Conservation (phyloP, 2,797 vertebrate genomes). For the Sebastes minor region DNA sequence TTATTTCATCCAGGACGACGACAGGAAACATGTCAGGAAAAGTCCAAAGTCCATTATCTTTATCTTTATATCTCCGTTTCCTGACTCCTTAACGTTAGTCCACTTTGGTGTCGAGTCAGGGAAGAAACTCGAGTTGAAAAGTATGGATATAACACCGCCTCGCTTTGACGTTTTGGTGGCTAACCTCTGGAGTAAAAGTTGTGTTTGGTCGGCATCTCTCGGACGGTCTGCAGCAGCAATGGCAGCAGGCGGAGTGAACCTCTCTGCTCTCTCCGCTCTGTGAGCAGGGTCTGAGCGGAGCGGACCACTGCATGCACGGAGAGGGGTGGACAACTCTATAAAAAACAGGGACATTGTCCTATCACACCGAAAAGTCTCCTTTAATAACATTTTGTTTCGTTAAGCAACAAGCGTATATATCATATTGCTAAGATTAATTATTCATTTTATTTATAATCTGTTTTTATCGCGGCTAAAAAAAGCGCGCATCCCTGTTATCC, state of each 20-base stretch:
- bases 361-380: fast-evolving
- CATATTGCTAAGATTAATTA: fast-evolving
- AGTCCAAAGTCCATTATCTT: constrained; percentile 86
- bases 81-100: constrained; percentile 45
- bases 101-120: constrained; percentile 50
- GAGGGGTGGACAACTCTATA: constrained; percentile 28
- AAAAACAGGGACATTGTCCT: constrained; percentile 27
- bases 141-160: constrained; percentile 12
- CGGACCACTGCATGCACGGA: constrained; percentile 63
- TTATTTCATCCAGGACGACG: constrained; percentile 78
- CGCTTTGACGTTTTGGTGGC: constrained; percentile 34
- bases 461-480: neutral
- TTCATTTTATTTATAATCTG: fast-evolving
- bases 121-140: constrained; percentile 22
- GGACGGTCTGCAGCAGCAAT: constrained; percentile 65
- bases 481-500: constrained; percentile 15
- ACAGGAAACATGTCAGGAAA: constrained; percentile 80
- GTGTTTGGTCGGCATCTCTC: constrained; percentile 59
- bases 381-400: fast-evolving
- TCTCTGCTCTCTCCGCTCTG: constrained; percentile 62
- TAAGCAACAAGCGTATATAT: fast-evolving
- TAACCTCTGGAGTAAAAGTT: constrained; percentile 77
- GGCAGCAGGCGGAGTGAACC: constrained; percentile 63
- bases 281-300: constrained; percentile 79
- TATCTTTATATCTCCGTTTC: constrained; percentile 53